Evolutionary conservation across 2,888 invertebrate species (phyloP).

Genomic region (Seira ritae): DNA sequence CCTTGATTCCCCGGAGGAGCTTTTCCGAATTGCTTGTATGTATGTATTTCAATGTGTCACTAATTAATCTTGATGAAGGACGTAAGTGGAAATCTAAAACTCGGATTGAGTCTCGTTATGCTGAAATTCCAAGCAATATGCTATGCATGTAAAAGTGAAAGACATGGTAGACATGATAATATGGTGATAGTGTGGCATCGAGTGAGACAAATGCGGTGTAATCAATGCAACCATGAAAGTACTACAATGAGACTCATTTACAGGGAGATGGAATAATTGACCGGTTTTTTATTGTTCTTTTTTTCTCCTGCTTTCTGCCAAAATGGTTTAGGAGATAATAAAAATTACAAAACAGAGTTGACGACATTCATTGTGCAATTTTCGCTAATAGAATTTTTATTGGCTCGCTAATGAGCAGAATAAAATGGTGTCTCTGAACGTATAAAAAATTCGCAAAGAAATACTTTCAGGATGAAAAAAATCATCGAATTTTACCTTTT

Average conservation of each 20-base stretch:
- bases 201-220: conserved; percentile 14
- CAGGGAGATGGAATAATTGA: conserved; percentile 16
- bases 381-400: conserved; percentile 16
- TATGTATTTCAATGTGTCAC: conserved; percentile 63
- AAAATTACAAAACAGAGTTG: conserved; percentile 10
- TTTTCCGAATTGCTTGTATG: conserved; percentile 45
- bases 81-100: conserved; percentile 61
- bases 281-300: background rate
- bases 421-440: background rate
- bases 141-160: too few relatives aligned
- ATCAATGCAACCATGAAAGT: conserved; percentile 38
- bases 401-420: background rate
- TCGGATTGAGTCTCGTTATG: conserved; percentile 34
- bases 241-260: background rate
- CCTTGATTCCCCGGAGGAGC: conserved; percentile 29
- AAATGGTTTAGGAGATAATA: conserved; percentile 4
- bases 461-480: background rate
- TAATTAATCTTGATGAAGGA: conserved; percentile 64
- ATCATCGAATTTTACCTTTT: background rate
- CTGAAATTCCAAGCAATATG: conserved; percentile 9
- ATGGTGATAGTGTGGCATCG: conserved; percentile 24
- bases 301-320: background rate
- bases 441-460: background rate
- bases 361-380: conserved; percentile 14
- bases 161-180: background rate